Percentiles rank a stretch among this genome's conserved stretches.
Conservation (phyloP, 37 sponge, comb jelly and placozoan species). For the Agelas oroides region DNA sequence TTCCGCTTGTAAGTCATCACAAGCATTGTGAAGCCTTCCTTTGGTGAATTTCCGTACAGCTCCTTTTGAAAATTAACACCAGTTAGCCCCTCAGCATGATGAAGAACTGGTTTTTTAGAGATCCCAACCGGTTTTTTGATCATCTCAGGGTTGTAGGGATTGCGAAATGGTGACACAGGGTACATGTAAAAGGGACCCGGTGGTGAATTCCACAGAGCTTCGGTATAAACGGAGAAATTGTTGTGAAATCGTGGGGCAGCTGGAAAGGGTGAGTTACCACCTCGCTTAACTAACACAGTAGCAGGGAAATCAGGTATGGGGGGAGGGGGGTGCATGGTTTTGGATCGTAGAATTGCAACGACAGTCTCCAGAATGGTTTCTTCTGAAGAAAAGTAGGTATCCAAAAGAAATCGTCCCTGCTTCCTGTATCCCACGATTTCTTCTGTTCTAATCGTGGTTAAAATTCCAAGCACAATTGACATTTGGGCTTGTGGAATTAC, state of each 20-base stretch:
- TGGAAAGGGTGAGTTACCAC: background rate
- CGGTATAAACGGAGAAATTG: constrained; percentile 24
- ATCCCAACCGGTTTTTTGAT: background rate
- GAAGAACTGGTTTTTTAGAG: background rate
- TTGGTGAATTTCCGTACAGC: constrained; percentile 80
- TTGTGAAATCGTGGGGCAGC: constrained; percentile 19
- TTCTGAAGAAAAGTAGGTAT: constrained; percentile 61
- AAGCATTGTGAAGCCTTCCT: constrained; percentile 87
- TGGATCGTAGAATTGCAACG: constrained; percentile 40
- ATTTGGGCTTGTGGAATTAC: constrained; percentile 41
- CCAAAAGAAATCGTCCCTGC: constrained; percentile 65
- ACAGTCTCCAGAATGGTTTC: constrained; percentile 21
- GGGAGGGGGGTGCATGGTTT: constrained; percentile 58
- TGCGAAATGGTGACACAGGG: constrained; percentile 39
- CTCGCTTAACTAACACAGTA: background rate
- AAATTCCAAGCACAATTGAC: constrained; percentile 52
- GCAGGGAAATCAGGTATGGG: background rate
- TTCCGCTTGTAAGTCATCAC: constrained; percentile 84
- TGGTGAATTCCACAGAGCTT: constrained; percentile 51
- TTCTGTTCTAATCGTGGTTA: background rate
- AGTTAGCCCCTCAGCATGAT: constrained; percentile 64
- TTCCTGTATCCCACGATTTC: constrained; percentile 41
- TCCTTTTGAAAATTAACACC: constrained; percentile 74
- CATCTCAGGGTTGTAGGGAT: constrained; percentile 31
- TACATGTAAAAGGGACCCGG: constrained; percentile 63